These are phyloP conservation scores for Onychostruthus taczanowskii DNA, from an alignment of 2,113 vertebrate genomes.

Conservation along the genomic window DNA sequence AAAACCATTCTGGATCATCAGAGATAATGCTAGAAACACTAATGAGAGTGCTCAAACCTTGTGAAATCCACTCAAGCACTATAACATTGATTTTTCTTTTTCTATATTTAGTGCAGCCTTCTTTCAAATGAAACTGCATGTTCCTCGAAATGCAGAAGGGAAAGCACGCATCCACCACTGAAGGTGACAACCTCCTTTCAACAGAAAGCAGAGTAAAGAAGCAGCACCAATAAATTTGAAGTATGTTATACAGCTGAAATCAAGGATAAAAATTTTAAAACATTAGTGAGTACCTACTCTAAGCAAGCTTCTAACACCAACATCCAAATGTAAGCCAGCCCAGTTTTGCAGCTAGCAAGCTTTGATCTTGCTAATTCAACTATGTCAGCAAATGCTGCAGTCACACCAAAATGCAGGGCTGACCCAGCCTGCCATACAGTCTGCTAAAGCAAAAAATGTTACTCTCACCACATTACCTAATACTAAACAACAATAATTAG, in stretches of 20 bases:
- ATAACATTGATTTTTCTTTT: neutral
- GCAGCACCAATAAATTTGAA: neutral
- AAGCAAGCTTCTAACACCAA: neutral
- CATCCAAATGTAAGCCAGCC: neutral
- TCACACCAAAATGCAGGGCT: neutral
- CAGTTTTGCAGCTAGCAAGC: neutral
- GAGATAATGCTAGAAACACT: neutral
- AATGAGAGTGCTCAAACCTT: neutral
- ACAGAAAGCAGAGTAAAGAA: neutral
- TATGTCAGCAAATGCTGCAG: conserved; percentile 35
- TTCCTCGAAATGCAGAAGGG: neutral
- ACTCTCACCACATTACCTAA: neutral
- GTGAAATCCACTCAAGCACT: neutral
- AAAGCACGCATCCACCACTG: neutral
- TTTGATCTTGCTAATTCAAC: conserved; percentile 21
- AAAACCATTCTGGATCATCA: neutral
- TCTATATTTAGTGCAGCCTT: neutral
- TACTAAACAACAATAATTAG: neutral
- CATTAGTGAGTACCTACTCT: neutral
- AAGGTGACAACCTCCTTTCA: neutral
- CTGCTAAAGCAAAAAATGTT: neutral
- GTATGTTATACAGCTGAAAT: neutral
- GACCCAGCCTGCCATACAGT: neutral
- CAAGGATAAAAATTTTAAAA: neutral
- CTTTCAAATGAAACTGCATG: neutral